Conservation (phyloP, 2,888 invertebrate species). For the Xanthorhoe spadicearia region DNA sequence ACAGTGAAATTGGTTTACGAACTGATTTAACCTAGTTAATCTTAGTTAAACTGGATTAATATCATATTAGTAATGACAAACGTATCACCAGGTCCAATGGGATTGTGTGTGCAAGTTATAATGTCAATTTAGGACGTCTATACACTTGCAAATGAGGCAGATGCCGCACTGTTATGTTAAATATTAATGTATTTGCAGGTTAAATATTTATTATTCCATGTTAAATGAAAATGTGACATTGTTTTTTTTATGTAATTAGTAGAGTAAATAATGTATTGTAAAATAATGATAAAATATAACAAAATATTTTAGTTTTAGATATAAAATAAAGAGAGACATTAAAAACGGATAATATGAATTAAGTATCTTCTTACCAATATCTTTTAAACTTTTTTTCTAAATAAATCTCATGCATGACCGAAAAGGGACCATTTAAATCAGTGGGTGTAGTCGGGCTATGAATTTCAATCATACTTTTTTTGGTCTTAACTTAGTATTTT, state of each 20-base stretch:
- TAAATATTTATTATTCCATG: not conserved
- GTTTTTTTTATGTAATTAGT: not conserved
- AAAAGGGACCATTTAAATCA: too few relatives aligned
- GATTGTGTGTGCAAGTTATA: slow-evolving; percentile 16
- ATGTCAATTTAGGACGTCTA: slow-evolving; percentile 18
- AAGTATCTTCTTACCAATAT: too few relatives aligned
- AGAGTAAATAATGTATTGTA: too few relatives aligned
- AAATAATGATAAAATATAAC: too few relatives aligned
- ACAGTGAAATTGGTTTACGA: not conserved
- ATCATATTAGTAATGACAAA: not conserved
- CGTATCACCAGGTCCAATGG: not conserved
- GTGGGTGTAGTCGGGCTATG: too few relatives aligned
- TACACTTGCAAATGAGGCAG: slow-evolving; percentile 19
- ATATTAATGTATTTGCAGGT: slow-evolving; percentile 4
- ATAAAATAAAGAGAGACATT: too few relatives aligned
- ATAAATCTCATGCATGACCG: too few relatives aligned
- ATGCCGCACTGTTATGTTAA: not conserved
- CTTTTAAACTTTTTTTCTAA: too few relatives aligned
- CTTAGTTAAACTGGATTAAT: not conserved
- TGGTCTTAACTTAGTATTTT: not conserved
- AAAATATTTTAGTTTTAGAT: too few relatives aligned
- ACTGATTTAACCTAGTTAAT: not conserved
- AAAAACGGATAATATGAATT: too few relatives aligned
- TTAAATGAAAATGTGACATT: not conserved
- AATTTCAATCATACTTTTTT: not conserved